A percentile compares a stretch with the other conserved stretches of the same genome.
Conservation (phyloP, 2,797 vertebrate species). For the Acropternis orthonyx region DNA sequence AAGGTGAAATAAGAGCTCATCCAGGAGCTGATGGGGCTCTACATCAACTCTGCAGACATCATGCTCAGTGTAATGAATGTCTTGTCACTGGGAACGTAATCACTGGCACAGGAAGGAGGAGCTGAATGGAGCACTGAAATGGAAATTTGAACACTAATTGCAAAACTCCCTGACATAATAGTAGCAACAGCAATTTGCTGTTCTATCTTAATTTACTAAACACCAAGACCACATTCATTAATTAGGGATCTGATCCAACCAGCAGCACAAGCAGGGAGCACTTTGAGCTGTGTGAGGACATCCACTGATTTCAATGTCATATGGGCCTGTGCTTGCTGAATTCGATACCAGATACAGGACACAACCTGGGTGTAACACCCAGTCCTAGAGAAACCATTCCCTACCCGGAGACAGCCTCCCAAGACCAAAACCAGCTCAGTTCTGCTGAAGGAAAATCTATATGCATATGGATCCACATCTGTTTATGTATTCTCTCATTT, state of each 20-base stretch:
- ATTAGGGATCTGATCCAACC: background rate
- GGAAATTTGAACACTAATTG: conserved; percentile 17
- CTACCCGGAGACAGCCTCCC: background rate
- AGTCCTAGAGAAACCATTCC: background rate
- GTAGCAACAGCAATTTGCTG: conserved; percentile 9
- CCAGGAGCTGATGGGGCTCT: background rate
- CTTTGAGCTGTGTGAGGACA: background rate
- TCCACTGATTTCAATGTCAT: background rate
- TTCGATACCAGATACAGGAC: background rate
- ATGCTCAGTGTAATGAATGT: background rate
- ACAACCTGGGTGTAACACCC: no score
- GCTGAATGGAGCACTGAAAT: background rate
- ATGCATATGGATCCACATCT: background rate
- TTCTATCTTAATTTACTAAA: conserved; percentile 7
- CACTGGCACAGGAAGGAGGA: background rate
- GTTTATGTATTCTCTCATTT: background rate
- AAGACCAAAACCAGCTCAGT: background rate
- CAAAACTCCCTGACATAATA: background rate
- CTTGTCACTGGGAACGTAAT: conserved; percentile 12
- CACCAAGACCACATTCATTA: background rate
- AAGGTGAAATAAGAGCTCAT: background rate
- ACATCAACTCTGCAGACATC: background rate
- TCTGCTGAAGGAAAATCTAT: background rate
- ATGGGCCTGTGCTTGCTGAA: background rate
- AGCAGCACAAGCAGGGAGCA: background rate